Evolutionary conservation across 2,113 vertebrate genomes (phyloP).

Genomic region (Galbula dea): DNA sequence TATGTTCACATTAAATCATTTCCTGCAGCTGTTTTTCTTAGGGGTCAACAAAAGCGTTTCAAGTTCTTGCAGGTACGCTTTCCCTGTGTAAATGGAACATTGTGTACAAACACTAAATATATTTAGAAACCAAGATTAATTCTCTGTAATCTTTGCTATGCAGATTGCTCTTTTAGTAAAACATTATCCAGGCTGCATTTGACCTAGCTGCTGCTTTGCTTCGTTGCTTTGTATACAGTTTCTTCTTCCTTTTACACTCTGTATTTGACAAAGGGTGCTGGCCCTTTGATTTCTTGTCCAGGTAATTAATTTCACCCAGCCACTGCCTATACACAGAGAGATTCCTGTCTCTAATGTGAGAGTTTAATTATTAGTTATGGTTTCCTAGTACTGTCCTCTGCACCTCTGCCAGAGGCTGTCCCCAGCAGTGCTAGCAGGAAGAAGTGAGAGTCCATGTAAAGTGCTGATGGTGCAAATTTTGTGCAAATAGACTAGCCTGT

Average conservation of each 20-base stretch:
- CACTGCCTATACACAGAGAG: not conserved
- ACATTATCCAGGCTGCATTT: not conserved
- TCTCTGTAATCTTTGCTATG: not conserved
- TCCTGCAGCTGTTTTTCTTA: not conserved
- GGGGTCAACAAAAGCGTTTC: not conserved
- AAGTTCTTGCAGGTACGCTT: not conserved
- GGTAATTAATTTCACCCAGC: constrained; percentile 9
- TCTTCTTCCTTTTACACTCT: not conserved
- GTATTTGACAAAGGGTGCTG: not conserved
- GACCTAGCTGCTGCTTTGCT: not conserved
- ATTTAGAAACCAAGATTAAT: not conserved
- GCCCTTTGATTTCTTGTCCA: not conserved
- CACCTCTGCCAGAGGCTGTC: not conserved
- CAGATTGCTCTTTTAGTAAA: not conserved
- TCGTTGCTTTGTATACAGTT: not conserved
- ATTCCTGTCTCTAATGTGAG: not conserved
- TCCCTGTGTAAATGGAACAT: not conserved
- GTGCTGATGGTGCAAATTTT: not conserved
- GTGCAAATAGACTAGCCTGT: not conserved
- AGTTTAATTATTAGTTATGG: accelerated
- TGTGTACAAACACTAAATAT: not conserved
- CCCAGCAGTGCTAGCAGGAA: accelerated
- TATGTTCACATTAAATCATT: not conserved
- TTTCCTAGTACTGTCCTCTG: not conserved
- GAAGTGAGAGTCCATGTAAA: accelerated